phyloP scores from a whole-genome alignment of 2,888 invertebrate species.

The Anticlea derivata region DNA sequence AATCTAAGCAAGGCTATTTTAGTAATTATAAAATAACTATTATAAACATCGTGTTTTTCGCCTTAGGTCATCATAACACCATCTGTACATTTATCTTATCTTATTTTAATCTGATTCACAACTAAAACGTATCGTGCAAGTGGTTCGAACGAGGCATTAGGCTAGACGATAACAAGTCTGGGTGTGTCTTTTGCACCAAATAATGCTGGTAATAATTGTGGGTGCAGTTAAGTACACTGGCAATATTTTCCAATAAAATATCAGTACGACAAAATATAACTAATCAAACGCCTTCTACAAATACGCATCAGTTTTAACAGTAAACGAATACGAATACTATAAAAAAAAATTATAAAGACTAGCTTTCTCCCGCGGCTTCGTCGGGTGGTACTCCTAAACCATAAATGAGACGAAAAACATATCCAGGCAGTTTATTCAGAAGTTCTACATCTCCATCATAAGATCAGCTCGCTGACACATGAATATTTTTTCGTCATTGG shows the following conservation, averaged over 20 bases:
- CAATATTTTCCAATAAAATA: conserved; percentile 35
- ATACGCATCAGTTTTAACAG: no score
- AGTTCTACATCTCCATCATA: no score
- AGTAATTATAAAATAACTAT: conserved; percentile 33
- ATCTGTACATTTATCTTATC: conserved; percentile 26
- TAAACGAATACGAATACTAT: no score
- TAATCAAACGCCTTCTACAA: no score
- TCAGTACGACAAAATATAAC: neutral
- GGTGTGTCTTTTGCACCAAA: conserved; percentile 79
- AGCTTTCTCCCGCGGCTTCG: no score
- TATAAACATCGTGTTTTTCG: conserved; percentile 30
- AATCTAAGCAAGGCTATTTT: conserved; percentile 25
- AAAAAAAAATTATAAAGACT: no score
- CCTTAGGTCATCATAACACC: conserved; percentile 34
- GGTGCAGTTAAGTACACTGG: conserved; percentile 71
- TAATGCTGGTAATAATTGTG: conserved; percentile 74
- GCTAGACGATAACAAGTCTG: conserved; percentile 76
- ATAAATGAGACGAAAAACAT: no score
- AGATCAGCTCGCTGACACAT: no score
- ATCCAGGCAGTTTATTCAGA: no score
- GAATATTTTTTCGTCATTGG: no score
- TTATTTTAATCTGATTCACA: neutral
- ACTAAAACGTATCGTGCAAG: conserved; percentile 31
- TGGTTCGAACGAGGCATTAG: conserved; percentile 66
- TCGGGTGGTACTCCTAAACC: no score